phyloP scores from a whole-genome alignment of 2,113 vertebrate species.

The Corvus hawaiiensis region DNA sequence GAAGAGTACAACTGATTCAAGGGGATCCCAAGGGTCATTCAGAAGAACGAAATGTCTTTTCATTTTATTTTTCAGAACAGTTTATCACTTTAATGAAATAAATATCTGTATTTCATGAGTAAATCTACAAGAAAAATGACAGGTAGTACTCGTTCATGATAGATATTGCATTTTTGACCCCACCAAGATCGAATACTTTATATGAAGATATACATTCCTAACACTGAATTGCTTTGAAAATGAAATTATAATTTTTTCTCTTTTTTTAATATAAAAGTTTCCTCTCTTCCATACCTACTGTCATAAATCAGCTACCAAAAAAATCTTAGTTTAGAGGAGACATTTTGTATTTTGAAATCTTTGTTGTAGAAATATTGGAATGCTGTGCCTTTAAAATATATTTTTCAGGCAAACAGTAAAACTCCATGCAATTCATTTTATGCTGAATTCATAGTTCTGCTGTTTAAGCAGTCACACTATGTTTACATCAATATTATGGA shows the following conservation, averaged over 20 bases:
- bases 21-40: neutral
- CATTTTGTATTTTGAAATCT: neutral
- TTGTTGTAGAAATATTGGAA: neutral
- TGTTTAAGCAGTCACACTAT: neutral
- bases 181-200: neutral
- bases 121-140: neutral
- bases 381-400: neutral
- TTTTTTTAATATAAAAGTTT: neutral
- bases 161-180: neutral
- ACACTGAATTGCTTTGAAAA: neutral
- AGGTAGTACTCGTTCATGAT: neutral
- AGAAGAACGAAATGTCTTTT: neutral
- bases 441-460: neutral
- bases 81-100: neutral
- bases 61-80: neutral
- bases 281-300: neutral
- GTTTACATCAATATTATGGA: neutral
- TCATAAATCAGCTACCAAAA: neutral
- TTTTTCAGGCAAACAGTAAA: neutral
- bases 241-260: rapidly evolving
- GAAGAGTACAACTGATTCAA: neutral
- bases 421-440: neutral
- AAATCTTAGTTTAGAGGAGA: neutral
- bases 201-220: neutral
- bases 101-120: neutral